A percentile compares a stretch with the other conserved stretches of the same genome.
phyloP scores from a whole-genome alignment of 92 coral and sea anemone genomes.

The Metridium senile region DNA sequence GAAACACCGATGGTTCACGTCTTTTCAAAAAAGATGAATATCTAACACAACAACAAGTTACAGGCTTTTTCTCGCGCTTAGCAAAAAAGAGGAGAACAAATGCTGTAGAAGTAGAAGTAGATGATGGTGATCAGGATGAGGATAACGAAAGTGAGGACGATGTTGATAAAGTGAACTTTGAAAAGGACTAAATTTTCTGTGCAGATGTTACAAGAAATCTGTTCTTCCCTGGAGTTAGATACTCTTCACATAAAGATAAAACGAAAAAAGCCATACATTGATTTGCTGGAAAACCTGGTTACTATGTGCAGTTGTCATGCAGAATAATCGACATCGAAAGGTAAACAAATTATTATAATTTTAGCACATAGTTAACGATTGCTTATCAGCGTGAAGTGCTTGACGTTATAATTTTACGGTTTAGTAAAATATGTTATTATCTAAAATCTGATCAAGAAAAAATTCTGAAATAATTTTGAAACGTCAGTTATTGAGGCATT shows the following conservation, averaged over 20 bases:
- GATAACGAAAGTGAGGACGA: background rate
- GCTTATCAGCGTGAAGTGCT: too few relatives aligned
- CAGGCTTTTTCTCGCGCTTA: slow-evolving; percentile 15
- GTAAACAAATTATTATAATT: too few relatives aligned
- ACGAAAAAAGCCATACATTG: slow-evolving; percentile 24
- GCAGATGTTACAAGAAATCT: slow-evolving; percentile 45
- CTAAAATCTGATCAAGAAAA: too few relatives aligned
- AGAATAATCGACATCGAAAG: too few relatives aligned
- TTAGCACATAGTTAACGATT: too few relatives aligned
- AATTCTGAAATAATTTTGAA: too few relatives aligned
- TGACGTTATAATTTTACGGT: too few relatives aligned
- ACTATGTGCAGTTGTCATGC: background rate
- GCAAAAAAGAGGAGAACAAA: background rate
- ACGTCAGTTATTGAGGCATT: too few relatives aligned
- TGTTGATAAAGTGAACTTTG: background rate
- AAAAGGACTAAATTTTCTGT: slow-evolving; percentile 18
- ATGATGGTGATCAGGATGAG: background rate
- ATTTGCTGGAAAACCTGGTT: background rate
- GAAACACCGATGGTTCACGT: background rate
- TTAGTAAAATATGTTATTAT: too few relatives aligned
- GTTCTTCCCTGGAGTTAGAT: slow-evolving; percentile 35
- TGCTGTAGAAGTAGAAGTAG: background rate
- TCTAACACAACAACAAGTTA: slow-evolving; percentile 9
- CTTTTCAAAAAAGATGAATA: background rate
- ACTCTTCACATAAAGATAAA: slow-evolving; percentile 18